phyloP scores from a whole-genome alignment of 2,888 invertebrate species.

The Cantharis rufa region DNA sequence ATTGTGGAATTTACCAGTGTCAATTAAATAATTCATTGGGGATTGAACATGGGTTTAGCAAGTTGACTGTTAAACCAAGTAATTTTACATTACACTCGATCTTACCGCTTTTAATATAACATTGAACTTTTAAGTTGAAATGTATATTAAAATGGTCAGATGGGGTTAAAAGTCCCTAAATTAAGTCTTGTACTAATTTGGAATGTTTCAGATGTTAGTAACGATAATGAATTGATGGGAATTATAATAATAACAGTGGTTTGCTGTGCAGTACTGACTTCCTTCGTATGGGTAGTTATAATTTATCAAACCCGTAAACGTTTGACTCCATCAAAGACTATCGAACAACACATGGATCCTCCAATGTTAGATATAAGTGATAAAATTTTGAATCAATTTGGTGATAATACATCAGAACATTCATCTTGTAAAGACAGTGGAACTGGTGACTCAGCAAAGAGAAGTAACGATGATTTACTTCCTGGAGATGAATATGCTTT shows the following conservation, averaged over 20 bases:
- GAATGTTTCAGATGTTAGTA: slow-evolving; percentile 43
- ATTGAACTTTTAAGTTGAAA: background rate
- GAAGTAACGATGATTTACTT: slow-evolving; percentile 60
- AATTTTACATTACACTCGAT: slow-evolving; percentile 34
- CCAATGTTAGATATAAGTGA: slow-evolving; percentile 43
- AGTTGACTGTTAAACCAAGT: slow-evolving; percentile 71
- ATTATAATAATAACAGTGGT: slow-evolving; percentile 89
- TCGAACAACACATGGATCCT: slow-evolving; percentile 54
- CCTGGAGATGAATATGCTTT: slow-evolving; percentile 47
- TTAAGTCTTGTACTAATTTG: background rate
- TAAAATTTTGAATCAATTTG: slow-evolving; percentile 47
- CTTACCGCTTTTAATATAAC: background rate
- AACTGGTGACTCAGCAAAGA: slow-evolving; percentile 78
- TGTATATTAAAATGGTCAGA: background rate
- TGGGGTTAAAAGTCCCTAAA: background rate
- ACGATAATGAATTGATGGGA: slow-evolving; percentile 79
- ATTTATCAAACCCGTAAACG: slow-evolving; percentile 83
- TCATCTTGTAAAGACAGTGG: slow-evolving; percentile 81
- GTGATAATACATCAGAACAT: slow-evolving; percentile 75
- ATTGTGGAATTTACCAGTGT: slow-evolving; percentile 89
- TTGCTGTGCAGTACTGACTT: slow-evolving; percentile 89
- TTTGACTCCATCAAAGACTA: slow-evolving; percentile 57
- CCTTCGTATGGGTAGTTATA: slow-evolving; percentile 88
- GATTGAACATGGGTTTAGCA: slow-evolving; percentile 71
- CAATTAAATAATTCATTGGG: slow-evolving; percentile 86